Percentiles rank a stretch among this genome's conserved stretches.
These are phyloP conservation scores for Tipula vernalis DNA, from an alignment of 2,888 invertebrate species.

Conservation along the genomic window DNA sequence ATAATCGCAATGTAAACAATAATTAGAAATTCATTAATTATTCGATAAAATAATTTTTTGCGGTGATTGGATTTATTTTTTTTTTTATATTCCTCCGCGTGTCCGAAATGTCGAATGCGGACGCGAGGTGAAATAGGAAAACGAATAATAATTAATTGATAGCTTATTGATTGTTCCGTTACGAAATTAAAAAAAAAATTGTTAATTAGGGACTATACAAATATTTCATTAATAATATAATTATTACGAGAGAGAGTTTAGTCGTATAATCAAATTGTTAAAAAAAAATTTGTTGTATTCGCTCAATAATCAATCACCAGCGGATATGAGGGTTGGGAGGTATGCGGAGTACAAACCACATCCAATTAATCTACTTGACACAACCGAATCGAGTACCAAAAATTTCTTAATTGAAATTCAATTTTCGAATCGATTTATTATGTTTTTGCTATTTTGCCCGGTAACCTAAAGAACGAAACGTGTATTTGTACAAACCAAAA, in stretches of 20 bases:
- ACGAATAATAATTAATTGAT: neutral
- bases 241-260: neutral
- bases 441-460: neutral
- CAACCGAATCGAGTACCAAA: neutral
- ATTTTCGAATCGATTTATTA: neutral
- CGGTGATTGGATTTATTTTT: neutral
- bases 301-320: neutral
- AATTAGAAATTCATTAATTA: neutral
- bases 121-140: neutral
- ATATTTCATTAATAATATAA: neutral
- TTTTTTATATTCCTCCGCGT: neutral
- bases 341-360: neutral
- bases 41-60: neutral
- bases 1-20: neutral
- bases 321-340: neutral
- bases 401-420: neutral
- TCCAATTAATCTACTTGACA: neutral
- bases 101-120: neutral
- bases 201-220: constrained; percentile 4
- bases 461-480: neutral
- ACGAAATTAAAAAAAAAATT: neutral
- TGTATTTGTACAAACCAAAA: neutral
- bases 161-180: neutral
- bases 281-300: neutral
- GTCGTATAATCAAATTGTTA: neutral